phyloP scores from a whole-genome alignment of 2,888 invertebrate species.

The Agrochola macilenta region DNA sequence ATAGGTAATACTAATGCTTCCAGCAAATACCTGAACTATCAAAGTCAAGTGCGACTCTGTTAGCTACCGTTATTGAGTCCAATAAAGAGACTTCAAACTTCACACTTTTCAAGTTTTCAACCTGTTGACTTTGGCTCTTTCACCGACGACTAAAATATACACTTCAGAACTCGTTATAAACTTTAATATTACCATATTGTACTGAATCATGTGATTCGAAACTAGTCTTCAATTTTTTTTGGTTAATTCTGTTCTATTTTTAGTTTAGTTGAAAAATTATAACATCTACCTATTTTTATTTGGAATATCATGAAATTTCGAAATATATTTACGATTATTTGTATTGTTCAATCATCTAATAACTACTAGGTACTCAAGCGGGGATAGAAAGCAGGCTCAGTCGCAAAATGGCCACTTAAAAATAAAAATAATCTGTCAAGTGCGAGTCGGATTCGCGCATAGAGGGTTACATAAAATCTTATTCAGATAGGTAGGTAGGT shows the following conservation, averaged over 20 bases:
- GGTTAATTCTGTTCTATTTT: not conserved
- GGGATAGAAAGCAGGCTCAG: not conserved
- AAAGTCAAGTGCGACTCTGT: not conserved
- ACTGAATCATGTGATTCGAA: conserved; percentile 3
- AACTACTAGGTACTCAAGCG: not conserved
- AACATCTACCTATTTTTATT: not conserved
- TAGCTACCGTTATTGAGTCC: conserved; percentile 9
- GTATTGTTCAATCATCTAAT: not conserved
- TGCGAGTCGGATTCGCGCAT: no score
- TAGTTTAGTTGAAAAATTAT: not conserved
- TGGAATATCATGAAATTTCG: not conserved
- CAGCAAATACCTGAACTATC: not conserved
- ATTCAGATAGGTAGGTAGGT: no score
- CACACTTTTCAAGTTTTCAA: conserved; percentile 10
- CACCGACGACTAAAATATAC: conserved; percentile 5
- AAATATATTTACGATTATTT: not conserved
- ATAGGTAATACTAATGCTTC: not conserved
- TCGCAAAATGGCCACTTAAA: no score
- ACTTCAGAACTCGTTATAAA: conserved; percentile 25
- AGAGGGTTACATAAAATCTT: no score
- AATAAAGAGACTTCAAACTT: conserved; percentile 6
- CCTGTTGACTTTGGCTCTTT: conserved; percentile 28
- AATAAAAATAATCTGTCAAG: no score
- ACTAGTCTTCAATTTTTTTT: not conserved
- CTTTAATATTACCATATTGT: conserved; percentile 16